A percentile compares a stretch with the other conserved stretches of the same genome.
These are phyloP conservation scores for Sitodiplosis mosellana DNA, from an alignment of 1,140 invertebrate genomes.

Conservation along the genomic window DNA sequence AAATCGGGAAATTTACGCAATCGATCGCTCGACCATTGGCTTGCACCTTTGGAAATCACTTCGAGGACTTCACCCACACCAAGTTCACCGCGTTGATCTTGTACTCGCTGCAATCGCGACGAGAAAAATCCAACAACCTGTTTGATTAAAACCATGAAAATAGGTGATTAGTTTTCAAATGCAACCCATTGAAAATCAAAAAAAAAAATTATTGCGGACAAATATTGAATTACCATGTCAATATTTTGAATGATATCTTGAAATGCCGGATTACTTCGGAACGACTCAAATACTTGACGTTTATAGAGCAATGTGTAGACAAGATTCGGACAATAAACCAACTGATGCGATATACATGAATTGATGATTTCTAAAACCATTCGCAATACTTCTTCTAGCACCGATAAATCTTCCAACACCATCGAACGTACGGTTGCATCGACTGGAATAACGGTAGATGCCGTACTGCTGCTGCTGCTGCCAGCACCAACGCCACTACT, in stretches of 20 bases:
- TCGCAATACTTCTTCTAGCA: conserved; percentile 90
- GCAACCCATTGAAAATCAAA: not conserved
- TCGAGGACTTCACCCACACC: conserved; percentile 72
- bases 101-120: conserved; percentile 41
- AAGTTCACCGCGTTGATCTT: conserved; percentile 44
- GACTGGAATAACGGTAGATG: not conserved
- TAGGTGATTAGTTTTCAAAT: not conserved
- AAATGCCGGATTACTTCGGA: conserved; percentile 72
- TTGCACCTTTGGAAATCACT: conserved; percentile 69
- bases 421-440: conserved; percentile 4
- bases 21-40: conserved; percentile 79
- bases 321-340: conserved; percentile 83
- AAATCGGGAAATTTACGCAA: conserved; percentile 93
- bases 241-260: conserved; percentile 95
- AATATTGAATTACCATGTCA: conserved; percentile 52
- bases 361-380: conserved; percentile 96
- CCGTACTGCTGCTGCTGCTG: not conserved
- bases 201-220: not conserved
- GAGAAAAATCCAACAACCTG: conserved; percentile 80
- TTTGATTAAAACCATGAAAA: conserved; percentile 6
- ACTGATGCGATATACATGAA: conserved; percentile 72
- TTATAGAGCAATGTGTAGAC: conserved; percentile 94
- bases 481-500: conserved; percentile 13
- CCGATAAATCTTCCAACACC: conserved; percentile 70
- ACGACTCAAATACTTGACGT: conserved; percentile 72